Evolutionary conservation across 2,113 vertebrate genomes (phyloP).

Genomic region (Addax nasomaculatus): DNA sequence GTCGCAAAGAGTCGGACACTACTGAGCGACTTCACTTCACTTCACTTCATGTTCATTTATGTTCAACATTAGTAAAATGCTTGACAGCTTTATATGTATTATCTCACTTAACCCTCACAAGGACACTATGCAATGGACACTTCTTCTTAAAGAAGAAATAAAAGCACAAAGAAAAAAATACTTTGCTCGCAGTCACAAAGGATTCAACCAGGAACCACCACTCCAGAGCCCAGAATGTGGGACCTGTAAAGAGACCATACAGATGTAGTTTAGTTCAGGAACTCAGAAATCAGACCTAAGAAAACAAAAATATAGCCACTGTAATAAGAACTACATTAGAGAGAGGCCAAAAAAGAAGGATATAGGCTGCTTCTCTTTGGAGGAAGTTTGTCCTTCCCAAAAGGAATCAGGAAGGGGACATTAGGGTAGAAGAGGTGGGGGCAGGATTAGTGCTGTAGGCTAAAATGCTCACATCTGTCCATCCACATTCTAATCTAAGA

Average conservation of each 20-base stretch:
- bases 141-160: not conserved
- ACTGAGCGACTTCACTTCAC: too few species aligned
- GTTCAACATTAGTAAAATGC: not conserved
- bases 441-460: rapidly evolving
- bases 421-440: rapidly evolving
- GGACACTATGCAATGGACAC: not conserved
- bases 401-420: not conserved
- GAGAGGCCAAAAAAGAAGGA: not conserved
- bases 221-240: not conserved
- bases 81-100: not conserved
- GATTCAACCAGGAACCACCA: not conserved
- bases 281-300: not conserved
- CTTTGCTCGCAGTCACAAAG: not conserved
- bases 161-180: not conserved
- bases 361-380: rapidly evolving
- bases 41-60: not conserved
- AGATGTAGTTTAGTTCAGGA: not conserved
- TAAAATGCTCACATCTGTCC: not conserved
- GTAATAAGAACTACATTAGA: not conserved
- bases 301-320: not conserved
- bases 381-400: not conserved
- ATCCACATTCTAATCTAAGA: not conserved
- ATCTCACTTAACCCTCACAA: not conserved
- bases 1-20: too few species aligned
- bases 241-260: not conserved